Base-by-base conservation (phyloP, 1,140 invertebrate species). In the Patella vulgata region DNA sequence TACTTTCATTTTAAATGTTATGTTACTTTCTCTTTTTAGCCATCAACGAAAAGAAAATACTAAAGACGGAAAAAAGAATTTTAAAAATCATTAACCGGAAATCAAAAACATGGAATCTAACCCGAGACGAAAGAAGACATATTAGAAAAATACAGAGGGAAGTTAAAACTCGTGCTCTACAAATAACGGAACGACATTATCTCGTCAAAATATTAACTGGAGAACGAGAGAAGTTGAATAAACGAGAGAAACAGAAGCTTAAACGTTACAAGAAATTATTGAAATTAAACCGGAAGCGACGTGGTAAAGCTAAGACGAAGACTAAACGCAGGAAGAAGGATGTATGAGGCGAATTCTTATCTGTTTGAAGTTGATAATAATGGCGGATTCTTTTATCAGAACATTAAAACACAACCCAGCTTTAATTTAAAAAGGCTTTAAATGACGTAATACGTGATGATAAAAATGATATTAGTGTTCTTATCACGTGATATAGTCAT, bases 261-360 rank as follows among this genome's bases (percentile, higher is more conserved):
- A 54, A 54, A 12, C 61, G 61, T n/a, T 63, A 56, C 33, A 63
- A 63, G 48, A 63, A 58, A 47, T 31, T 63, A 2, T 21, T 63
- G 43, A 63, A 57, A 48, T 47, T 56, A 23, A 39, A 39, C 31
- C 23, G 53, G 9, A 48, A 33, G 31, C 47, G 33, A 12, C 27
- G 40, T 14, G 33, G 21, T 44, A 36, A 8, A 21, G 21, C 28
- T 9, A 57, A 56, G 39, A 61, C 52, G 42, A 61, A 61, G 31
- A 36, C n/a, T n/a, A n/a, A n/a, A n/a, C n/a, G n/a, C n/a, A n/a
- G n/a, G n/a, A n/a, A n/a, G n/a, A n/a, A n/a, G n/a, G n/a, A n/a
- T n/a, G n/a, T n/a, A n/a, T n/a, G n/a, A n/a, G n/a, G n/a, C n/a
- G n/a, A n/a, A n/a, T n/a, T n/a, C n/a, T n/a, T n/a, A n/a, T n/a